Evolutionary conservation across 2,113 vertebrate species (phyloP), one percentile per base, ranked within the genome.

Genomic region (Mesocricetus auratus): DNA sequence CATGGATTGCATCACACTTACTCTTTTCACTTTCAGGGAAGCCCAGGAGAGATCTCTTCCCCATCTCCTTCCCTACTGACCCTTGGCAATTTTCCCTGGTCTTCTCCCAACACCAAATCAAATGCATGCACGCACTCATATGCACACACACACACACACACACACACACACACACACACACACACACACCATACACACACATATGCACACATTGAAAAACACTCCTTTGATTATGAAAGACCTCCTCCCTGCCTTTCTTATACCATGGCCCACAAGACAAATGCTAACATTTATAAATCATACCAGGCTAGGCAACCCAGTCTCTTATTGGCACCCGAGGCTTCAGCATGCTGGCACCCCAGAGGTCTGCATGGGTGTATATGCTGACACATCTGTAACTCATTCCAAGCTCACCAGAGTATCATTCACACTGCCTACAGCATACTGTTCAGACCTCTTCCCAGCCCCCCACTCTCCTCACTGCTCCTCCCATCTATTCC

Each of bases 331-430:
- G 81, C 5, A 39, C 16, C n/a, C 64, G 36, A 17, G 53, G 19
- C 8, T 13, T 50, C 19, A n/a, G 78, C 56, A 36, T 74, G 26
- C 31, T 66, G 39, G n/a, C 47, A 62, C 8, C 69, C 77, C 9
- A 22, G 94, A 42, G 16, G 36, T 69, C 89, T 45, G 17, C 47
- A 42, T 47, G 39, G 33, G 4, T 86, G 47, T 31, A 4, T 47
- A 58, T 60, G 3, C 58, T 10, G 90, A 33, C 68, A 93, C 82
- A 66, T 74, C 89, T 96, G 91, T 60, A 91, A 22, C 42, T 58
- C 83, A 85, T 66, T 89, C 7, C 0, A 68, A 77, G 58, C 47
- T 56, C 73, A n/a, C 47, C 21, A 2, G 73, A 74, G 47, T 17
- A 26, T 90, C 81, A 39, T 85, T 69, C 68, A 22, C 2, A 10